Base-by-base conservation (phyloP, 2,113 vertebrate genomes). In the Syngnathoides biaculeatus region DNA sequence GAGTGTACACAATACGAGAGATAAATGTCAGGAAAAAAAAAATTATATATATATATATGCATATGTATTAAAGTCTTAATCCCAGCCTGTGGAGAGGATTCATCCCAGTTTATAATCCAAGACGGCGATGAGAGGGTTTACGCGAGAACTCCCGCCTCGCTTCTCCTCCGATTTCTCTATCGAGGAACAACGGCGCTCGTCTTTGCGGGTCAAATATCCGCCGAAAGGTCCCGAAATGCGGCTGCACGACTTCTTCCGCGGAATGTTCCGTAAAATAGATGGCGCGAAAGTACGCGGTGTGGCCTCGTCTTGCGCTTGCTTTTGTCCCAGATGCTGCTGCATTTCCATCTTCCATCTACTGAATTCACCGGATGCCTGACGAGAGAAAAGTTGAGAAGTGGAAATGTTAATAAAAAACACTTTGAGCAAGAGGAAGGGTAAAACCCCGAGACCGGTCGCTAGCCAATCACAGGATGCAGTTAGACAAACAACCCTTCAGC, bases 311-410 rank as follows among this genome's bases (percentile, higher is more conserved):
- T 62, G 39, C 43, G 42, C 20, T 61, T 40, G 35, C 30, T 55
- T 10, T 59, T 22, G 64, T 39, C 19, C 42, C 26, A 20, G 13
- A 17, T 47, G 42, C 26, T 30, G 42, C 43, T 19, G 26, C 11
- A 30, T 48, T n/a, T 71, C 79, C 35, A 26, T 73, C 19, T 58
- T 66, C 47, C 42, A 35, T 35, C 35, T 35, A 26, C 7, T 60
- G 66, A 62, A 7, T 71, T 89, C 83, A 90, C 74, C 86, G 88
- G 75, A 90, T 80, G 53, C 86, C 89, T 90, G 82, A 59, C 39
- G 59, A 53, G 24, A 74, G 11, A 68, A 52, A 64, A 47, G 17
- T 17, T 2, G 0, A 60, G 10, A 17, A 3, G 30, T 15, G 52
- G 22, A 15, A n/a, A n/a, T n/a, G n/a, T n/a, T n/a, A n/a, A n/a